A percentile compares a stretch with the other conserved stretches of the same genome.
These are phyloP conservation scores for Heliothis virescens DNA, from an alignment of 1,140 invertebrate species.

Conservation along the genomic window DNA sequence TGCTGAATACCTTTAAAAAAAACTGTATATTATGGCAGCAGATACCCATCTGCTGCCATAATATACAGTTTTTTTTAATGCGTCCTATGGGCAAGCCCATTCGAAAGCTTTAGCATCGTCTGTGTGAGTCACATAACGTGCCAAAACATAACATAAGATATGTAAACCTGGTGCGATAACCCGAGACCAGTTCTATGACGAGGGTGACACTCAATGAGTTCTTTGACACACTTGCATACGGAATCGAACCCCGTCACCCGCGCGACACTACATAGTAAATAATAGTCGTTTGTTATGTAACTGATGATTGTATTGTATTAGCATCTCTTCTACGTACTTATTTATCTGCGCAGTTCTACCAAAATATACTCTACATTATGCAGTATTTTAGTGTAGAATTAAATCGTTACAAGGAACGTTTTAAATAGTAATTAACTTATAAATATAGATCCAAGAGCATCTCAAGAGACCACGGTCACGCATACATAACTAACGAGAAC, in stretches of 20 bases:
- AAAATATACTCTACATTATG: neutral
- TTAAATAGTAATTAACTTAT: no score
- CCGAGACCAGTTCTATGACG: neutral
- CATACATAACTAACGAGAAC: constrained; percentile 1
- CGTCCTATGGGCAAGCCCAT: neutral
- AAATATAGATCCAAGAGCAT: no score
- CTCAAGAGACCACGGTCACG: neutral
- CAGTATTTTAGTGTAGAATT: no score
- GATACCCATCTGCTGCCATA: no score
- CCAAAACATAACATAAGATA: neutral
- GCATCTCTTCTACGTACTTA: neutral
- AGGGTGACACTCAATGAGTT: neutral
- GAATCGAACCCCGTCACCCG: neutral
- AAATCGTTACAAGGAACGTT: no score
- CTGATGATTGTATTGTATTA: neutral
- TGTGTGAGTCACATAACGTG: neutral
- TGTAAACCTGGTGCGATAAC: constrained; percentile 6
- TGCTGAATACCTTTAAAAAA: no score
- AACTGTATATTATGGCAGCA: no score
- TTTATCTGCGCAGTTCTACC: neutral
- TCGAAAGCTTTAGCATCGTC: neutral
- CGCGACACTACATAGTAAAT: neutral
- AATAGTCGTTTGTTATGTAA: neutral
- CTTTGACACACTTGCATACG: constrained; percentile 11
- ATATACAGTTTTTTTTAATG: no score